Evolutionary conservation across 1,140 invertebrate species (phyloP), one percentile per base, ranked within the genome.

Genomic region (Megathymus violae): DNA sequence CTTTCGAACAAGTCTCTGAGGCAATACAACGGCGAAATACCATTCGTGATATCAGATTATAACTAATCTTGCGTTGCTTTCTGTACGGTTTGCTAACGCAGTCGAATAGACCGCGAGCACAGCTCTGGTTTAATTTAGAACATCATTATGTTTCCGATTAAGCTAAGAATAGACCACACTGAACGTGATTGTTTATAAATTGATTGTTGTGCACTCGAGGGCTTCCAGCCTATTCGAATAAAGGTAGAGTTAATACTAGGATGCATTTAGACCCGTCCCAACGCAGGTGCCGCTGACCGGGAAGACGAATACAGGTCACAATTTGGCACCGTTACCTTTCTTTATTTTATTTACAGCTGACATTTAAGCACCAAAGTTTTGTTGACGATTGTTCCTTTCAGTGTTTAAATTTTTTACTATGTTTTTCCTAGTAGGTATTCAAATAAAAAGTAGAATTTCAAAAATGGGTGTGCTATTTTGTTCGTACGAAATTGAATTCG

Each of bases 101-200:
- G 59, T 52, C 34, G 63, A 54, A 61, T 67, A 22, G 31, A 64
- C 58, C 38, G 52, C 54, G 43, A 43, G 41, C 60, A 60, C 73
- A 68, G 68, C 67, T 71, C 68, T 48, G 58, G 51, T 59, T 73
- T 75, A 63, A 74, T 76, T 76, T 72, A 69, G 64, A 67, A 46
- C 62, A 69, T 50, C 52, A 67, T 62, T 58, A 71, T 58, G 58
- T 50, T 76, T 72, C 67, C 48, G 59, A 76, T 72, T 68, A 64
- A 9, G 73, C 69, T 76, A 76, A 71, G 73, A 69, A 71, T 79
- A 79, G 73, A 36, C 14, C 64, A 64, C 51, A 71, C 50, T 61
- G 60, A 65, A 69, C 50, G 44, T 69, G 56, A 72, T 74, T 64
- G 71, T 79, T 77, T 80, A 72, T 68, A 78, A 70, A 64, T 62